A percentile compares a stretch with the other conserved stretches of the same genome.
Evolutionary conservation across 2,888 invertebrate genomes (phyloP).

Genomic region (Parnassius smintheus): DNA sequence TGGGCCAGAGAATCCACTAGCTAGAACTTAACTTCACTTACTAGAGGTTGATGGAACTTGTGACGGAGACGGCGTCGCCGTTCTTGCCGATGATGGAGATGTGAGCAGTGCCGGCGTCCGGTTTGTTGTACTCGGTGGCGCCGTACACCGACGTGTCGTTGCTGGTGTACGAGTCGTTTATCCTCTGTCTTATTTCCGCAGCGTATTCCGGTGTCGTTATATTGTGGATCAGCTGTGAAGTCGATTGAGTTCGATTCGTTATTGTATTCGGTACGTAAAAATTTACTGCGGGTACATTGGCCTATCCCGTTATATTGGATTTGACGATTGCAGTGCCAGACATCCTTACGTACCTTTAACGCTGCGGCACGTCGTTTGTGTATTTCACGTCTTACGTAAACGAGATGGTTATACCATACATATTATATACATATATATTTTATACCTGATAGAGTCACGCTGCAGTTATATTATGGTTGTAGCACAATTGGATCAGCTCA

Average conservation of each 20-base stretch:
- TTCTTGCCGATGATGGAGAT: constrained; percentile 90
- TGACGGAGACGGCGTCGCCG: constrained; percentile 96
- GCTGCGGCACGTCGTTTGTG: no score
- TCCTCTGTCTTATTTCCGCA: constrained; percentile 76
- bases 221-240: constrained; percentile 78
- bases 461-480: no score
- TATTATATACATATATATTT: no score
- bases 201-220: constrained; percentile 84
- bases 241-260: neutral
- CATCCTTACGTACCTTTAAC: no score
- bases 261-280: no score
- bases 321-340: no score
- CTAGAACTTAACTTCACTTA: constrained; percentile 56
- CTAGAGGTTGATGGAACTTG: constrained; percentile 93
- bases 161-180: constrained; percentile 85
- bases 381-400: no score
- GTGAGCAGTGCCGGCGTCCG: constrained; percentile 93
- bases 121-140: constrained; percentile 77
- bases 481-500: no score
- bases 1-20: neutral
- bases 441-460: no score
- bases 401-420: no score
- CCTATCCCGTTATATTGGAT: no score
- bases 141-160: constrained; percentile 85
- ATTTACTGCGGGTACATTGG: no score